Base-by-base conservation (phyloP, 2,888 invertebrate species). In the Chesias legatella region DNA sequence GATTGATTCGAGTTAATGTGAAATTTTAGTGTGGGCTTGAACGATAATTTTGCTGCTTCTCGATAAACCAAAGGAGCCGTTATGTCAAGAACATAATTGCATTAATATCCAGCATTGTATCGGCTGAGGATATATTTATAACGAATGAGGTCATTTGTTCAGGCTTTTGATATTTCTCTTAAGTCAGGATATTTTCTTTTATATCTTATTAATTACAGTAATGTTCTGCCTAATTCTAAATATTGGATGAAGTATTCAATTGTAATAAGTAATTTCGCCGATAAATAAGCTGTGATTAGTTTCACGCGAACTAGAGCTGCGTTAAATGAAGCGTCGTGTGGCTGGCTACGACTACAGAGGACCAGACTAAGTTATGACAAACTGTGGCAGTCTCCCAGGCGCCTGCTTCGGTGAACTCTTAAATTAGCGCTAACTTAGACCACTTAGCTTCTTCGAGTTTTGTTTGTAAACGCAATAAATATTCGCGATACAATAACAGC, bases 401-500 rank as follows among this genome's bases (percentile, higher is more conserved):
- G 64, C 67, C 60, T 56, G 66, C 65, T 64, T 67, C 60, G 65
- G 59, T 70, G 64, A 80, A 81, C 80, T 84, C 84, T 88, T 83
- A 83, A 82, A 86, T 85, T 86, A 86, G 79, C 77, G 67, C 78
- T 69, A 82, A 85, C 78, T 86, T 83, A 78, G 76, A 77, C 78
- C 78, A 82, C 79, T 82, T 84, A 81, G 79, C 78, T 81, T 80
- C 79, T 79, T 83, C 71, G 68, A 83, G 78, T 81, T 84, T 83
- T 84, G 83, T 83, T 82, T 82, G 81, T 73, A 79, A 74, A 77
- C 72, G 72, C 73, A 68, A 79, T 84, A 84, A 82, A 84, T 84
- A 80, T 77, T 78, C 67, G 73, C 77, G 63, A 67, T 70, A 78
- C 75, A 76, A 78, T 77, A 73, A 69, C 72, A 63, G 59, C 54